Evolutionary conservation across 2,113 vertebrate genomes (phyloP).

Genomic region (Phalacrocorax aristotelis): DNA sequence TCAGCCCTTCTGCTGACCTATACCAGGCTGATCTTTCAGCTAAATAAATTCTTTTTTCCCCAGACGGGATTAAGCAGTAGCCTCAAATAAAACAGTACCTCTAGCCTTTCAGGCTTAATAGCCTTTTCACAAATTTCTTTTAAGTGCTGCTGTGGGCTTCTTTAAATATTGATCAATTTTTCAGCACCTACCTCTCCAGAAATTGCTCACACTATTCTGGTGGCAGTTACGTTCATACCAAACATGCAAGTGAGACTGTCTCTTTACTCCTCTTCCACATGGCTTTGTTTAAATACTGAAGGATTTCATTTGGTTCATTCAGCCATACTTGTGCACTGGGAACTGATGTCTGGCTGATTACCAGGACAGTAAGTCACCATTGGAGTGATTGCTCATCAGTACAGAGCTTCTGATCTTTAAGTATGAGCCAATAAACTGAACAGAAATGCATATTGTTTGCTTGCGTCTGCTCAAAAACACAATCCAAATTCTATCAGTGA

Average conservation of each 20-base stretch:
- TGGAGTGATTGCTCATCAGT: neutral
- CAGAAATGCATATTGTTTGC: neutral
- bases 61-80: neutral
- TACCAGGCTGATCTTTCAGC: neutral
- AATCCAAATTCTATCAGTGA: neutral
- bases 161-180: conserved; percentile 2
- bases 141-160: neutral
- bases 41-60: neutral
- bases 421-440: neutral
- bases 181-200: neutral
- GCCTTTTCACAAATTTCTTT: neutral
- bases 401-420: neutral
- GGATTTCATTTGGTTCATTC: neutral
- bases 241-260: neutral
- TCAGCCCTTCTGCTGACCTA: neutral
- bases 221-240: neutral
- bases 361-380: neutral
- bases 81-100: neutral
- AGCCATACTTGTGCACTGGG: neutral
- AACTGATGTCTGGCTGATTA: neutral
- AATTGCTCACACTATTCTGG: neutral
- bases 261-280: neutral
- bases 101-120: neutral
- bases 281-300: neutral
- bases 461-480: neutral